phyloP scores from a whole-genome alignment of 1,140 invertebrate species.

The Rhagoletis zephyria region DNA sequence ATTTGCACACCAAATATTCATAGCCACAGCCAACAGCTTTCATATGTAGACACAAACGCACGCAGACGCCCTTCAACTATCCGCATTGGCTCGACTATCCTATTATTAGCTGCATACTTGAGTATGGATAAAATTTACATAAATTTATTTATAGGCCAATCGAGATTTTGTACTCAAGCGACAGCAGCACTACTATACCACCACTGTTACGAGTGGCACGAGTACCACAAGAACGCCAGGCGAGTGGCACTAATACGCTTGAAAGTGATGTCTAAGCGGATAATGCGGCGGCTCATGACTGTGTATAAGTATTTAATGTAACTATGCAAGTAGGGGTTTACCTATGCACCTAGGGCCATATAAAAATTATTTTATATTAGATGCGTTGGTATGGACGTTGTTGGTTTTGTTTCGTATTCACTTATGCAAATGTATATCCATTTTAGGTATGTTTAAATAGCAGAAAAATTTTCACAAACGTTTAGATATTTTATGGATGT shows the following conservation, averaged over 20 bases:
- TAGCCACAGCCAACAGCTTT: not conserved
- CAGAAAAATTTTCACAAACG: too few species aligned
- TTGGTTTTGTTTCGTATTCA: too few species aligned
- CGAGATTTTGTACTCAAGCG: slow-evolving; percentile 10
- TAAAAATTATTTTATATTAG: too few species aligned
- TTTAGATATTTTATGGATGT: too few species aligned
- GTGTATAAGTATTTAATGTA: not conserved
- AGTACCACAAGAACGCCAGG: not conserved
- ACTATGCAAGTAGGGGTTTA: too few species aligned
- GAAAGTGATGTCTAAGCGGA: not conserved
- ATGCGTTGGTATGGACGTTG: too few species aligned
- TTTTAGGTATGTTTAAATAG: too few species aligned
- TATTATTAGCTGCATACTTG: slow-evolving; percentile 27
- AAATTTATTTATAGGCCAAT: slow-evolving; percentile 40
- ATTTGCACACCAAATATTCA: not conserved
- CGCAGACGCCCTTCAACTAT: not conserved
- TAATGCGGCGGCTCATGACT: not conserved
- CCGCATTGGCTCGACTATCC: not conserved
- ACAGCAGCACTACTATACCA: not conserved
- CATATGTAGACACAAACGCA: not conserved
- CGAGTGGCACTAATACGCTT: not conserved
- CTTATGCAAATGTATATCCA: too few species aligned
- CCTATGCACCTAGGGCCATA: too few species aligned
- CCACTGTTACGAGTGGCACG: not conserved
- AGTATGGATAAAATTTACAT: slow-evolving; percentile 36